Base-by-base conservation (phyloP, 2,113 vertebrate species). In the Pelmatolapia mariae region DNA sequence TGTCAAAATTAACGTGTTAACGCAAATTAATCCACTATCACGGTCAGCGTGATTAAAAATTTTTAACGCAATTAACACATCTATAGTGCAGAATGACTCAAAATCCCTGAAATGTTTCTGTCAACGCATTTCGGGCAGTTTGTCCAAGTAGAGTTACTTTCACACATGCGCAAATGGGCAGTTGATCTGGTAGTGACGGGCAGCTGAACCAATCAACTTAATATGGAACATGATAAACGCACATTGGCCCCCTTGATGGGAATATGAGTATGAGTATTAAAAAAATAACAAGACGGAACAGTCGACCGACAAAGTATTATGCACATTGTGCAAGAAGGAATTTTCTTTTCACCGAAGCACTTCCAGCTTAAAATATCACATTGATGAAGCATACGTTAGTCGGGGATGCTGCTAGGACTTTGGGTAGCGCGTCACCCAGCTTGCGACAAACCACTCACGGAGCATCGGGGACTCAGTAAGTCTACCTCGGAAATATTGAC, bases 1-100 rank as follows among this genome's bases (percentile, higher is more conserved):
- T 31, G 56, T 59, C 56, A 29, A 29, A 59, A 59, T 59, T 29
- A 29, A 29, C 13, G 3, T 7, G 0, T 59, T 59, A 59, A 59
- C 5, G 0, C 26, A 59, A 59, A 59, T 29, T 31, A 31, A 59
- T 31, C 8, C 8, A 0, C 56, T 1, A 5, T 57, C 7, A 57
- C 2, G 7, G 24, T 57, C 56, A 57, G 29, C 1, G 5, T 3
- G 24, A 59, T 59, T 59, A 29, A 59, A 3, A 0, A 0, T 15
- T 26, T 59, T 6, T 54, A 54, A 29, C 3, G 0, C 26, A 59
- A 59, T 10, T 59, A 29, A 59, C 13, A 3, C 8, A 59, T 59
- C 26, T 29, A 13, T 13, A 59, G 56, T 31, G 56, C 13, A 59
- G 26, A 59, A 31, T 59, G 56, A 59, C 56, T 29, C 8, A 59